Evolutionary conservation across 2,113 vertebrate species (phyloP).

Genomic region (Cyphomyrus plagiostoma): DNA sequence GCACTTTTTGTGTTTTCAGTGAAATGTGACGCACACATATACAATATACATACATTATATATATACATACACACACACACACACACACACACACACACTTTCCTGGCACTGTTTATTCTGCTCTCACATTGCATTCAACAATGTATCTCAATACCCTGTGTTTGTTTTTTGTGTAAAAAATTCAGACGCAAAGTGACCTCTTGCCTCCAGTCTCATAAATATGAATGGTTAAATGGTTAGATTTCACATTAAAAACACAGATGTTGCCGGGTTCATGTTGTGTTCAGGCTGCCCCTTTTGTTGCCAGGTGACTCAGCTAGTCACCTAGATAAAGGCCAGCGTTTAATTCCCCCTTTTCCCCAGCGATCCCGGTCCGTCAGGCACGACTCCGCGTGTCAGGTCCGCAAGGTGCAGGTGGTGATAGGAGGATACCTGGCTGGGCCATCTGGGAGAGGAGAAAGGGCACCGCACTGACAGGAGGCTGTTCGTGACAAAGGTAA

Average conservation of each 20-base stretch:
- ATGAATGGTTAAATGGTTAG: not conserved
- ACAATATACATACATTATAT: not conserved
- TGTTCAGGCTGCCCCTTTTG: not conserved
- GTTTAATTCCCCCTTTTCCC: not conserved
- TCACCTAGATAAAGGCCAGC: not conserved
- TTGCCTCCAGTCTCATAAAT: not conserved
- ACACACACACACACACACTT: not conserved
- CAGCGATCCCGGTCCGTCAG: not conserved
- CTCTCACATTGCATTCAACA: not conserved
- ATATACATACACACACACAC: not conserved
- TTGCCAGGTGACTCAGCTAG: not conserved
- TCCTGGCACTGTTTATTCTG: not conserved
- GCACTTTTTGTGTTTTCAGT: not conserved
- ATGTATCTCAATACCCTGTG: not conserved
- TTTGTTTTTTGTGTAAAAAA: not conserved
- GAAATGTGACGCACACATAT: not conserved
- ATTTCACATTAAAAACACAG: not conserved
- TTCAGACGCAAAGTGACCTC: not conserved
- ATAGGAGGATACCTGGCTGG: not conserved
- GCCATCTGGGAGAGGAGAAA: not conserved
- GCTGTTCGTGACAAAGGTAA: conserved; percentile 7
- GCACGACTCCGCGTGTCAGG: not conserved
- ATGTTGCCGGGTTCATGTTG: not conserved
- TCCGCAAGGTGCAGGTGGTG: conserved; percentile 2
- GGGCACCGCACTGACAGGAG: not conserved